phyloP scores from a whole-genome alignment of 2,113 vertebrate species.

The Chrysemys picta region DNA sequence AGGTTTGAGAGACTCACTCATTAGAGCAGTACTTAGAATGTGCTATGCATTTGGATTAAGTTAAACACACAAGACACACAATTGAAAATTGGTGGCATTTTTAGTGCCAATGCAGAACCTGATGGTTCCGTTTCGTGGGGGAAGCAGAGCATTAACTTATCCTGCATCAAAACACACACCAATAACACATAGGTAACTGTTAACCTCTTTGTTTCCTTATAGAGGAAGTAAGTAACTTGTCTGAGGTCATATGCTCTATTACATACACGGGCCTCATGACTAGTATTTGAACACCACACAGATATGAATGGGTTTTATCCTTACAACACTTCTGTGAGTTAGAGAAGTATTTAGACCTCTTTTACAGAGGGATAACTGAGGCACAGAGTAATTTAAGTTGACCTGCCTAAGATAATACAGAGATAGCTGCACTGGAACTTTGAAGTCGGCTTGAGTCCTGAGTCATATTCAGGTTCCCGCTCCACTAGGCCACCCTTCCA shows the following conservation, averaged over 20 bases:
- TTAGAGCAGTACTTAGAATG: neutral
- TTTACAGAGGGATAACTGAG: neutral
- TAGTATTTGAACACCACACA: accelerated
- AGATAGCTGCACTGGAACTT: too few species aligned
- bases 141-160: neutral
- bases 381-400: neutral
- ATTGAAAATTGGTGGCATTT: neutral
- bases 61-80: neutral
- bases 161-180: accelerated
- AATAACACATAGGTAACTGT: neutral
- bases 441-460: too few species aligned
- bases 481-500: neutral
- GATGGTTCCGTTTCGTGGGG: accelerated
- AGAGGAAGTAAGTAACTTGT: neutral
- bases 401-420: neutral
- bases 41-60: neutral
- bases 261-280: neutral
- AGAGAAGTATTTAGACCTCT: neutral
- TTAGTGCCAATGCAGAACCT: accelerated
- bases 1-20: neutral
- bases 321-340: neutral
- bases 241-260: neutral
- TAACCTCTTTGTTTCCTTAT: too few species aligned
- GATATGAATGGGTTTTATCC: neutral
- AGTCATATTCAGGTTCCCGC: neutral